Evolutionary conservation across 2,797 vertebrate species (phyloP).

Genomic region (Tympanoctomys barrerae): DNA sequence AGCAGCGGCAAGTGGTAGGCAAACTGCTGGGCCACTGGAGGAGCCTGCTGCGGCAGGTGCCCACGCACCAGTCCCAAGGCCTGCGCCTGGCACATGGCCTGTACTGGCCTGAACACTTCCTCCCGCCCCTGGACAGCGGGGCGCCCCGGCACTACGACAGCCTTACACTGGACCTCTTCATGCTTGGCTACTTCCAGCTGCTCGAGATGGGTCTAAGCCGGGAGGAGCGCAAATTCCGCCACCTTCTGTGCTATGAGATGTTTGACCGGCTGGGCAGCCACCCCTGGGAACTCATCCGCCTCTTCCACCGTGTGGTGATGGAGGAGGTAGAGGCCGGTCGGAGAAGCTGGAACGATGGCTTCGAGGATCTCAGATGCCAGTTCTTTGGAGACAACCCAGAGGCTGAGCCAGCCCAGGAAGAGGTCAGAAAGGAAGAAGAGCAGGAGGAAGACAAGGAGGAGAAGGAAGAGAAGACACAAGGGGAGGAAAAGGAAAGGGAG

Average conservation of each 20-base stretch:
- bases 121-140: constrained; percentile 92
- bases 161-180: constrained; percentile 97
- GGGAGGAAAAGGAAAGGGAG: neutral
- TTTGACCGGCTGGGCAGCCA: constrained; percentile 96
- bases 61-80: constrained; percentile 91
- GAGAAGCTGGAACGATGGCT: constrained; percentile 93
- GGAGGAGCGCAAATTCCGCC: constrained; percentile 95
- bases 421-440: constrained; percentile 72
- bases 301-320: constrained; percentile 95
- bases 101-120: constrained; percentile 98
- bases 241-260: constrained; percentile 99
- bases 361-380: constrained; percentile 94
- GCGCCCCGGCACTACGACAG: constrained; percentile 92
- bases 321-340: constrained; percentile 93
- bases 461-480: constrained; percentile 56
- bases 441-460: neutral
- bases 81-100: constrained; percentile 92
- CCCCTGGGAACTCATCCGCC: constrained; percentile 94
- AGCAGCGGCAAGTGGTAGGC: constrained; percentile 93
- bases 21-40: constrained; percentile 95
- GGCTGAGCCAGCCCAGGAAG: neutral
- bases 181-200: constrained; percentile 99
- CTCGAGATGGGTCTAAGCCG: constrained; percentile 97
- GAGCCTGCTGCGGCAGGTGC: constrained; percentile 93
- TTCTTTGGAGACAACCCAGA: constrained; percentile 92